Evolutionary conservation across 2,113 vertebrate genomes (phyloP).

Genomic region (Sturnus vulgaris): DNA sequence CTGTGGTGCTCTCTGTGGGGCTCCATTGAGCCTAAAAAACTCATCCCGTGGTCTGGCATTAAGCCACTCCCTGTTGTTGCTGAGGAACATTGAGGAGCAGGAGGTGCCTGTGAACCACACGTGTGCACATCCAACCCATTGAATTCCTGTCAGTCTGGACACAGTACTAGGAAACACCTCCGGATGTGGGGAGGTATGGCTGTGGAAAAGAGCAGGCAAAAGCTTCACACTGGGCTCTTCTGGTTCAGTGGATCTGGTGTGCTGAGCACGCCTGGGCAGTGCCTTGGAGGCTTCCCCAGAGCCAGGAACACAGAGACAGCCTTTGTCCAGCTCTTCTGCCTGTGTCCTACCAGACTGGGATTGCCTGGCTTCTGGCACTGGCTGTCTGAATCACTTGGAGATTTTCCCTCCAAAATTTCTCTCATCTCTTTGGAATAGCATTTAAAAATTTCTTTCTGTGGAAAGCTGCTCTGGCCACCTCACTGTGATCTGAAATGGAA

Average conservation of each 20-base stretch:
- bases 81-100: neutral
- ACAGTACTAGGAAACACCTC: neutral
- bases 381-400: neutral
- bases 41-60: neutral
- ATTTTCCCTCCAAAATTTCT: neutral
- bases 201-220: accelerated
- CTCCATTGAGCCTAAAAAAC: neutral
- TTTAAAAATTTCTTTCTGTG: neutral
- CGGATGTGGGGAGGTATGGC: accelerated
- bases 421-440: neutral
- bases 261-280: neutral
- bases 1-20: neutral
- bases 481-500: neutral
- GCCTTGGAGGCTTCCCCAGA: neutral
- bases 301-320: neutral
- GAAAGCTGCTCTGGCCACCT: neutral
- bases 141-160: neutral
- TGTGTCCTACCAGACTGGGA: neutral
- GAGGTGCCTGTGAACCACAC: neutral
- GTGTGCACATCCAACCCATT: accelerated
- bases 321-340: neutral
- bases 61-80: neutral
- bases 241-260: neutral
- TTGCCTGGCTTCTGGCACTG: neutral
- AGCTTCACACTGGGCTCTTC: neutral